phyloP scores from a whole-genome alignment of 2,113 vertebrate genomes.

The Poeciliopsis turrubarensis region DNA sequence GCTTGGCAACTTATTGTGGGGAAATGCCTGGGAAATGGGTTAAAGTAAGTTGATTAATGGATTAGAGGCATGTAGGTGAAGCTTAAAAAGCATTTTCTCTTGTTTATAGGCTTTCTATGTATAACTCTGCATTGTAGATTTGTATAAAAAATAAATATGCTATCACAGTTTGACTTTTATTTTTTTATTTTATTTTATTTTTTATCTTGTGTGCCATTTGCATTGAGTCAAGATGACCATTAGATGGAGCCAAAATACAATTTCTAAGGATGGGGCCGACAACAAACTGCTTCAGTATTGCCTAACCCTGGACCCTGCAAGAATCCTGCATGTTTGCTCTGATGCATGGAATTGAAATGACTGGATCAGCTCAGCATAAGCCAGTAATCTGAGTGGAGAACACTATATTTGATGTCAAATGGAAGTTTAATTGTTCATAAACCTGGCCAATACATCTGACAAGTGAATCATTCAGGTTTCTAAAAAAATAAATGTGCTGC shows the following conservation, averaged over 20 bases:
- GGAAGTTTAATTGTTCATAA: too few species aligned
- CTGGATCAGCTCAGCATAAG: too few species aligned
- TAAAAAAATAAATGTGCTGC: background rate
- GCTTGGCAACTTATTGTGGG: conserved; percentile 30
- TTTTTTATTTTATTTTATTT: background rate
- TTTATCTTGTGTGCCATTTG: background rate
- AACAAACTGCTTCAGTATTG: background rate
- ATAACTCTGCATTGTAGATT: conserved; percentile 44
- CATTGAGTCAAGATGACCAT: conserved; percentile 2
- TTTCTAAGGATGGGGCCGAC: background rate
- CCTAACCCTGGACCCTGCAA: background rate
- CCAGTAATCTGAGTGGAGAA: too few species aligned
- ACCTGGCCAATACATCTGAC: too few species aligned
- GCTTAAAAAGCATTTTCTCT: background rate
- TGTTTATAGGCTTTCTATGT: conserved; percentile 16
- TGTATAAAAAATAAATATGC: conserved; percentile 49
- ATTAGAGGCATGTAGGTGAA: background rate
- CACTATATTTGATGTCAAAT: too few species aligned
- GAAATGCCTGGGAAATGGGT: conserved; percentile 34
- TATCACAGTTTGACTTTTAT: conserved; percentile 2
- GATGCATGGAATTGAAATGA: too few species aligned
- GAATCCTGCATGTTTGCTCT: background rate
- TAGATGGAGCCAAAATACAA: conserved; percentile 39
- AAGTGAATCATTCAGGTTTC: background rate
- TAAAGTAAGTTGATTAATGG: conserved; percentile 24